These are phyloP conservation scores for Tricholaema leucomelas DNA, from an alignment of 2,113 vertebrate species.

Conservation along the genomic window DNA sequence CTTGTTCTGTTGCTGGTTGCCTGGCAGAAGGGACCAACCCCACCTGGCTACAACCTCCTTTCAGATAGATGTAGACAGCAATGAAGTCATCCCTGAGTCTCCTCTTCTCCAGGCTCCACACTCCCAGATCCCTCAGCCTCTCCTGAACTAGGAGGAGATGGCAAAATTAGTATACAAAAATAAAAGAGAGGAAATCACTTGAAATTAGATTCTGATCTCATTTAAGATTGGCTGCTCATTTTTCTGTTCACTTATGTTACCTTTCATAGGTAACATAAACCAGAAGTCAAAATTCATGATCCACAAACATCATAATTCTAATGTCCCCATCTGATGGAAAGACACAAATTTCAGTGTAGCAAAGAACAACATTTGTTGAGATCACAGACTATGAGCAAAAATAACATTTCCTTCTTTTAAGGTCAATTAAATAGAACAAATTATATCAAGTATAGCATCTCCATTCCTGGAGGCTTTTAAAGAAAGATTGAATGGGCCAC, in stretches of 20 bases:
- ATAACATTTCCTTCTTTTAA: background rate
- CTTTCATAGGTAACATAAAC: background rate
- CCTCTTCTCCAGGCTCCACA: too few species aligned
- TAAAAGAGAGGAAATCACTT: background rate
- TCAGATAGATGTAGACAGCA: too few species aligned
- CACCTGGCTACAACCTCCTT: too few species aligned
- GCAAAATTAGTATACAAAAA: background rate
- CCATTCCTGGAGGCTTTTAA: too few species aligned
- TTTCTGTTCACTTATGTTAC: background rate
- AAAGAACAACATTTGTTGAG: background rate
- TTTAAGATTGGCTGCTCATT: background rate
- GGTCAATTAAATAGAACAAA: constrained; percentile 36
- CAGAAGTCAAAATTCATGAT: background rate
- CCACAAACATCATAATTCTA: background rate
- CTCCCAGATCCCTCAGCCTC: too few species aligned
- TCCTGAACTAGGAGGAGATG: background rate
- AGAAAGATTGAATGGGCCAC: too few species aligned
- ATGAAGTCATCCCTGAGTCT: too few species aligned
- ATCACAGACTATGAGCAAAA: background rate
- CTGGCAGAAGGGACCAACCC: too few species aligned
- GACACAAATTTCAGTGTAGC: background rate
- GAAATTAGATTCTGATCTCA: constrained; percentile 20
- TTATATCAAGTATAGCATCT: background rate
- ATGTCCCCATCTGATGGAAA: rapidly evolving
- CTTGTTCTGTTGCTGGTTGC: too few species aligned